These are phyloP conservation scores for Cephus sareptanus DNA, from an alignment of 2,888 invertebrate species.

Conservation along the genomic window DNA sequence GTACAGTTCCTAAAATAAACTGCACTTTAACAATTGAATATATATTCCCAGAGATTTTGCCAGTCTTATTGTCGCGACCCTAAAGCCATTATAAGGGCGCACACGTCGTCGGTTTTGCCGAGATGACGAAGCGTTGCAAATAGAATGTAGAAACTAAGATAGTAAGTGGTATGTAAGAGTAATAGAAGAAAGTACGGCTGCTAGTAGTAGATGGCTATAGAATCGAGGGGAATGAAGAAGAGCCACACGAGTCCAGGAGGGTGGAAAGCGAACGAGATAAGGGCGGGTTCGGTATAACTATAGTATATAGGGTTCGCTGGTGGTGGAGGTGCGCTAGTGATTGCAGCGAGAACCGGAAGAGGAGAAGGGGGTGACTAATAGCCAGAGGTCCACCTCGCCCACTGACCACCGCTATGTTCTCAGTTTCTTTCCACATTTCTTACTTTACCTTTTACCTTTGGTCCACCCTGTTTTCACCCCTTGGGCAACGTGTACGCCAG, in stretches of 20 bases:
- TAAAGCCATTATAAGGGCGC: background rate
- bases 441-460: slow-evolving; percentile 18
- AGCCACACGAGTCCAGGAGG: slow-evolving; percentile 2
- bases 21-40: background rate
- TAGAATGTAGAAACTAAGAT: slow-evolving; percentile 41
- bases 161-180: slow-evolving; percentile 50
- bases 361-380: slow-evolving; percentile 47
- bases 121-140: background rate
- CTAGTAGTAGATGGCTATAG: slow-evolving; percentile 8
- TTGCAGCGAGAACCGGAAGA: slow-evolving; percentile 38
- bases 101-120: background rate
- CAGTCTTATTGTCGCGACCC: background rate
- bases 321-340: slow-evolving; percentile 37
- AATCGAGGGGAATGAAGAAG: background rate
- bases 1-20: background rate
- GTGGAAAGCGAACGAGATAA: slow-evolving; percentile 51
- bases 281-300: slow-evolving; percentile 35
- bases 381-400: slow-evolving; percentile 38
- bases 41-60: background rate
- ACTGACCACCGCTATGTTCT: slow-evolving; percentile 42
- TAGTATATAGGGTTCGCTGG: slow-evolving; percentile 30
- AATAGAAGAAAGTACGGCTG: slow-evolving; percentile 40
- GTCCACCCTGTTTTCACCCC: background rate
- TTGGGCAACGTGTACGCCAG: background rate
- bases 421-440: slow-evolving; percentile 38